Conservation (phyloP, 2,113 vertebrate genomes). For the Megaptera novaeangliae region DNA sequence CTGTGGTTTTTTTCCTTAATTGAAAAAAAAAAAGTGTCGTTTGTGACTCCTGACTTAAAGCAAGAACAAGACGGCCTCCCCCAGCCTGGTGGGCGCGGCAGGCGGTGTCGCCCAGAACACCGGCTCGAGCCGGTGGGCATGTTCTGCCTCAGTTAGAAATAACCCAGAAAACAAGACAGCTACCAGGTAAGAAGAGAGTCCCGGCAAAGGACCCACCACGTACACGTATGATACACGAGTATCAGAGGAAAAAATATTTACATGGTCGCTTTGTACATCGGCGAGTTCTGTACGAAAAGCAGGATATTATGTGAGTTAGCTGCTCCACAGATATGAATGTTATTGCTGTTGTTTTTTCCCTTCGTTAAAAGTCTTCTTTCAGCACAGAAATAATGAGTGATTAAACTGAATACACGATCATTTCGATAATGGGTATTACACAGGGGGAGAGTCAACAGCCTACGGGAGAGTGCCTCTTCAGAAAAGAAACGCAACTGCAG, state of each 20-base stretch:
- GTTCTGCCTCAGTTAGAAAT: slow-evolving; percentile 83
- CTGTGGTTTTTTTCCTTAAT: slow-evolving; percentile 70
- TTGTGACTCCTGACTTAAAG: slow-evolving; percentile 71
- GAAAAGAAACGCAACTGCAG: slow-evolving; percentile 77
- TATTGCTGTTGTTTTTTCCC: slow-evolving; percentile 93
- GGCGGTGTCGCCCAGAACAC: slow-evolving; percentile 52
- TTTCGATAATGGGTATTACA: slow-evolving; percentile 68
- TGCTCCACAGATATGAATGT: slow-evolving; percentile 86
- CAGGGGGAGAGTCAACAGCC: slow-evolving; percentile 81
- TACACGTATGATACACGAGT: slow-evolving; percentile 92
- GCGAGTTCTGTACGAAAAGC: slow-evolving; percentile 84
- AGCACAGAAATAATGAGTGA: slow-evolving; percentile 84
- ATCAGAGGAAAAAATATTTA: slow-evolving; percentile 90
- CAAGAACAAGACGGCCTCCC: slow-evolving; percentile 64
- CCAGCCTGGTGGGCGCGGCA: slow-evolving; percentile 52
- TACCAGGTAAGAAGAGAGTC: slow-evolving; percentile 87
- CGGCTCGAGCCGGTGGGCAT: neutral
- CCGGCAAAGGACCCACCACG: slow-evolving; percentile 90
- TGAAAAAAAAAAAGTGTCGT: slow-evolving; percentile 76
- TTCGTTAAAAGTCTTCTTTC: slow-evolving; percentile 78
- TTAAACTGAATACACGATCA: slow-evolving; percentile 79
- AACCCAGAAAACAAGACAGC: slow-evolving; percentile 87
- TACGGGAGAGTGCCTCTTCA: slow-evolving; percentile 75
- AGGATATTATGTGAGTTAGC: slow-evolving; percentile 79
- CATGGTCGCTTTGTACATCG: slow-evolving; percentile 88